Evolutionary conservation across 2,888 invertebrate species (phyloP), one percentile per base, ranked within the genome.

Genomic region (Ceramica pisi): DNA sequence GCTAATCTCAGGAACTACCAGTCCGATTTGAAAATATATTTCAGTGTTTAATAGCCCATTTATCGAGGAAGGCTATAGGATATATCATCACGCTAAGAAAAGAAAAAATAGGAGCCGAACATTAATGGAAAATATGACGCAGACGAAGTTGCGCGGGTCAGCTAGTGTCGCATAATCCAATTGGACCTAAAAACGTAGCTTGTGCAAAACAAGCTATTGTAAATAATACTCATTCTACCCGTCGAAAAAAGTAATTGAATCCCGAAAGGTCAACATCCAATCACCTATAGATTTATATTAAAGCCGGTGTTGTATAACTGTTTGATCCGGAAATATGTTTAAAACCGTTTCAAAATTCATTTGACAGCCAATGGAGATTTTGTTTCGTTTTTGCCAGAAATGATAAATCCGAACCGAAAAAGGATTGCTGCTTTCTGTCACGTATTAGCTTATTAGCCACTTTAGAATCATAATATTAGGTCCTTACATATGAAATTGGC

Each of bases 221-320:
- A 8, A 57, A 38, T 35, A 55, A 53, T 23, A 23, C 10, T 16
- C 19, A 16, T 26, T 46, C 46, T 46, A 10, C 46, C 21, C 8
- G 46, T 53, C 23, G 3, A 3, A 21, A 70, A 73, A 71, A 31
- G 23, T 41, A 53, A 71, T 78, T 55, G 19, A 50, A 55, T 78
- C 9, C 44, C 19, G 21, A 78, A 78, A 53, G 66, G 64, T 65
- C 56, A 56, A 63, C 71, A 67, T 60, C 55, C 78, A 74, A 84
- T 84, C 66, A 74, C 31, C 14, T 60, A 35, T 51, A 56, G 57
- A 80, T 72, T 78, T 70, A 78, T 72, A 56, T 41, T 73, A 51
- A 46, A 59, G 35, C 65, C 70, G 46, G n/a, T 55, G 35, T 48
- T 72, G 59, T 59, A 75, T 75, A 35, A 64, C 53, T 38, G 10